Evolutionary conservation across 2,888 invertebrate genomes (phyloP).

Genomic region (Globia sparganii): DNA sequence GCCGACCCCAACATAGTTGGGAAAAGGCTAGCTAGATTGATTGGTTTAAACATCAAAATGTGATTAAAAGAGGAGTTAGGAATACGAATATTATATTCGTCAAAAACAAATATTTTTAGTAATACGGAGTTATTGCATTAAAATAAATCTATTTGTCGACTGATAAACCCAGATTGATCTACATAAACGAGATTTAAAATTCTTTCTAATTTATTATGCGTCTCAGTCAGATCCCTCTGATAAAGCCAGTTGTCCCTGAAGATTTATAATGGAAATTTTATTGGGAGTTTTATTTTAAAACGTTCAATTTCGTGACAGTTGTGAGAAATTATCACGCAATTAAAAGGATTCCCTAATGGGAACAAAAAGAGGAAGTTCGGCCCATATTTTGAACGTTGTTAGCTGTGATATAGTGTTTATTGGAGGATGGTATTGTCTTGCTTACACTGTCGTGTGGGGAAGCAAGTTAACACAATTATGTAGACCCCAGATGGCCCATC

Average conservation of each 20-base stretch:
- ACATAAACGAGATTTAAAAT: constrained; percentile 66
- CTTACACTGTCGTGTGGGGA: constrained; percentile 26
- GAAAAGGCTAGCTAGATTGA: too few species aligned
- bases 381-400: constrained; percentile 44
- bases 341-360: constrained; percentile 62
- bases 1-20: too few species aligned
- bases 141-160: constrained; percentile 45
- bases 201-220: constrained; percentile 65
- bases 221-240: constrained; percentile 58
- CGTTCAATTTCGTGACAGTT: constrained; percentile 62
- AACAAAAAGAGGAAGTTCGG: constrained; percentile 54
- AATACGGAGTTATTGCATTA: constrained; percentile 22
- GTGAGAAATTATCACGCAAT: constrained; percentile 66
- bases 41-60: neutral
- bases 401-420: constrained; percentile 34
- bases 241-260: constrained; percentile 58
- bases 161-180: constrained; percentile 52
- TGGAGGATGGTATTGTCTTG: constrained; percentile 37
- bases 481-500: constrained; percentile 59
- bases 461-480: constrained; percentile 55
- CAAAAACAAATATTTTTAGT: neutral
- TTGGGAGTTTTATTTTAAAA: constrained; percentile 60
- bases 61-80: neutral
- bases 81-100: neutral
- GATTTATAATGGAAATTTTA: constrained; percentile 70